Evolutionary conservation across 1,140 invertebrate species (phyloP).

Genomic region (Planococcus citri): DNA sequence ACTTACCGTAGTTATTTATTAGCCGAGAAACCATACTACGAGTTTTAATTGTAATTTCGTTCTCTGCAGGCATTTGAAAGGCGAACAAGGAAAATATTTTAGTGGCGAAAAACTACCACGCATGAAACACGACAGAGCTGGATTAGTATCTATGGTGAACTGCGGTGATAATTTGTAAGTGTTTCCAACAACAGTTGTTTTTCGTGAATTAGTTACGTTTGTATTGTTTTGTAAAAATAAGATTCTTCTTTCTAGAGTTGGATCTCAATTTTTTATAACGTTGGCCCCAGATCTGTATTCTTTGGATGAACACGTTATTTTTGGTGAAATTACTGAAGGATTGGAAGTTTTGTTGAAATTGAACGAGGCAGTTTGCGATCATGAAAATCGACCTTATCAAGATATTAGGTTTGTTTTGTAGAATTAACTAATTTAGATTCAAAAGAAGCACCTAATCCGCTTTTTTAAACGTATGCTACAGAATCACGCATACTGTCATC

Average conservation of each 20-base stretch:
- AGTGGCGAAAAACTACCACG: slow-evolving; percentile 81
- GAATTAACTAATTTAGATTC: background rate
- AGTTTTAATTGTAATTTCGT: background rate
- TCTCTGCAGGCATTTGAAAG: slow-evolving; percentile 50
- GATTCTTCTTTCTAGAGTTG: slow-evolving; percentile 49
- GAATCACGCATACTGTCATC: slow-evolving; percentile 94
- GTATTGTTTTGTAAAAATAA: no score
- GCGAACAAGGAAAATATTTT: slow-evolving; percentile 80
- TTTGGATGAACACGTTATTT: slow-evolving; percentile 91
- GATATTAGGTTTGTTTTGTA: slow-evolving; percentile 55
- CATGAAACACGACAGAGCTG: slow-evolving; percentile 75
- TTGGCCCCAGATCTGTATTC: slow-evolving; percentile 78
- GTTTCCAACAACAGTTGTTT: background rate
- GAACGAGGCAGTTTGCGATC: slow-evolving; percentile 90
- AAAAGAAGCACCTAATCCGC: background rate
- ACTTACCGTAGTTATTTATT: no score
- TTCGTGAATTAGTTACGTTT: no score
- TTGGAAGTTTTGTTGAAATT: slow-evolving; percentile 75
- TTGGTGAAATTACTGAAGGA: slow-evolving; percentile 92
- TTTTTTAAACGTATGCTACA: slow-evolving; percentile 29
- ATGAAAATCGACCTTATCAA: slow-evolving; percentile 78
- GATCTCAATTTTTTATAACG: slow-evolving; percentile 96
- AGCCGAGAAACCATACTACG: background rate
- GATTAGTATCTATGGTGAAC: slow-evolving; percentile 91
- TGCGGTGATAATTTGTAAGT: slow-evolving; percentile 71